Conservation (phyloP, 2,797 vertebrate genomes). For the Pempheris klunzingeri region DNA sequence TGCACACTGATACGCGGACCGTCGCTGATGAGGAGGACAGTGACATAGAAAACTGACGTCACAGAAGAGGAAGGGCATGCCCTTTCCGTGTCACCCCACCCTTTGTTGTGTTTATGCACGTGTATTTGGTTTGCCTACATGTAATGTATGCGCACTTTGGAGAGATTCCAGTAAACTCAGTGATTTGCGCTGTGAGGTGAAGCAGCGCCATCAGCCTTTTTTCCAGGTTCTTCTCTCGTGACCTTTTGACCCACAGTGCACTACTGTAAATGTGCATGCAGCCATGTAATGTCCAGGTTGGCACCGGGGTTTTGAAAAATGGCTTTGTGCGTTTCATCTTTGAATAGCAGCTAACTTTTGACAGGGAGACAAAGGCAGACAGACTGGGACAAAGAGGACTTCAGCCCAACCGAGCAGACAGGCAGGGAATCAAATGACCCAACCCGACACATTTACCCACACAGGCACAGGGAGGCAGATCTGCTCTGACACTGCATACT, state of each 20-base stretch:
- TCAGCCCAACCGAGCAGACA: slow-evolving; percentile 39
- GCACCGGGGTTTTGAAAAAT: background rate
- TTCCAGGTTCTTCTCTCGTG: slow-evolving; percentile 43
- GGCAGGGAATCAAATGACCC: slow-evolving; percentile 44
- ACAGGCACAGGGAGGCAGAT: slow-evolving; percentile 27
- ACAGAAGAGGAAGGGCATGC: slow-evolving; percentile 18
- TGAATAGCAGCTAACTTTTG: slow-evolving; percentile 40
- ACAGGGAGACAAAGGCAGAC: slow-evolving; percentile 37
- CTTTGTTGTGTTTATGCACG: background rate
- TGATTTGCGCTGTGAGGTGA: slow-evolving; percentile 48
- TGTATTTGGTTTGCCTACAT: background rate
- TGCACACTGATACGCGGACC: slow-evolving; percentile 47
- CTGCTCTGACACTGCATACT: slow-evolving; percentile 34
- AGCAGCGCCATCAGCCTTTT: slow-evolving; percentile 39
- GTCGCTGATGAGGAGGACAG: slow-evolving; percentile 19
- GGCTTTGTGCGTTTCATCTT: slow-evolving; percentile 45
- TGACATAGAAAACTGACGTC: slow-evolving; percentile 30
- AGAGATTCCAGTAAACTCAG: slow-evolving; percentile 31
- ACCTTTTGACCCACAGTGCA: slow-evolving; percentile 28
- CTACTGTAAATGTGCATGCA: slow-evolving; percentile 39
- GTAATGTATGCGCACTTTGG: slow-evolving; percentile 28
- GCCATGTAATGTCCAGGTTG: slow-evolving; percentile 33
- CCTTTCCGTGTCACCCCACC: slow-evolving; percentile 21
- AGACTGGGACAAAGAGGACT: slow-evolving; percentile 47
- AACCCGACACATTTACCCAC: slow-evolving; percentile 43